phyloP scores from a whole-genome alignment of 2,888 invertebrate species.

The Macaria notata region DNA sequence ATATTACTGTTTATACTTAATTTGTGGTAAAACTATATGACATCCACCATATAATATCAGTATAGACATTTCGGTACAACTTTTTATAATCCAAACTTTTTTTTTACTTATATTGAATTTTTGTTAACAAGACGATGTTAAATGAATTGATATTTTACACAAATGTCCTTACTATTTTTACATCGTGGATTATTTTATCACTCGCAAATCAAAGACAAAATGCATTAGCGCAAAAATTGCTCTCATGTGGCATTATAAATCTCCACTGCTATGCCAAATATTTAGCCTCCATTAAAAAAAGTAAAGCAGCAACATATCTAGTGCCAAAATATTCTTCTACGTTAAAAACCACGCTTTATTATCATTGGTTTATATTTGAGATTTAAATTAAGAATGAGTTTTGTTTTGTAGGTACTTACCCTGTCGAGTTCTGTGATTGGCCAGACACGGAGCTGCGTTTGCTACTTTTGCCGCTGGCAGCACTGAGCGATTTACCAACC shows the following conservation, averaged over 20 bases:
- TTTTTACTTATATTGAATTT: too few species aligned
- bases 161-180: slow-evolving; percentile 11
- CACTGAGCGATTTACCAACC: slow-evolving; percentile 72
- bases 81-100: too few species aligned
- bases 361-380: slow-evolving; percentile 30
- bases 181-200: slow-evolving; percentile 36
- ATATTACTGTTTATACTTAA: neutral
- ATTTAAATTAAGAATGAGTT: slow-evolving; percentile 25
- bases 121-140: too few species aligned
- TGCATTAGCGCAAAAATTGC: slow-evolving; percentile 57
- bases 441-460: slow-evolving; percentile 75
- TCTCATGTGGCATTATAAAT: slow-evolving; percentile 30
- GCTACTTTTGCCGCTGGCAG: slow-evolving; percentile 72
- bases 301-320: slow-evolving; percentile 75
- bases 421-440: slow-evolving; percentile 71
- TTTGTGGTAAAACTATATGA: neutral
- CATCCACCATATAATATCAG: slow-evolving; percentile 9
- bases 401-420: slow-evolving; percentile 55
- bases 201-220: slow-evolving; percentile 74
- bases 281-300: slow-evolving; percentile 62
- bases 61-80: neutral
- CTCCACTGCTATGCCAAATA: slow-evolving; percentile 32
- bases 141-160: neutral
- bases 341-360: slow-evolving; percentile 39
- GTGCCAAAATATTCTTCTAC: slow-evolving; percentile 53